Evolutionary conservation across 2,888 invertebrate genomes (phyloP), one percentile per base, ranked within the genome.

Genomic region (Caenorhabditis zanzibari): DNA sequence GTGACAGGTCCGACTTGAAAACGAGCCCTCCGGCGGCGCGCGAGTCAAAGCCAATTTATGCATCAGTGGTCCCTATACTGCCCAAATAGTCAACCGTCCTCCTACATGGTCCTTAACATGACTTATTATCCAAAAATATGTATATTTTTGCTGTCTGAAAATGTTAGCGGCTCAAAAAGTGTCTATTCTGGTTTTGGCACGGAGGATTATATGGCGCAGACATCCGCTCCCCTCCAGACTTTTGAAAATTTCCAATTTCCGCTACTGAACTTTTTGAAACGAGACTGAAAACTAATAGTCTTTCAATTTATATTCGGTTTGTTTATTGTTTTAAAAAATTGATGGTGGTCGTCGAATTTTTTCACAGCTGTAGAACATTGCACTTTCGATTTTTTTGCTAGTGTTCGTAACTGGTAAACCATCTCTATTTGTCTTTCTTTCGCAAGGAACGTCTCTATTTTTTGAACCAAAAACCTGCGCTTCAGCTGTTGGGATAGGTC

Each of bases 11-110:
- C 68, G 49, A 26, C 74, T 75, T 52, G 69, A 63, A 69, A 77
- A 63, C 47, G 77, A 79, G 68, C 73, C 81, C 81, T 81, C 61
- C 68, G 81, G 81, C 81, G 81, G 81, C 74, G 44, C 59, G 66
- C 74, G 49, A 74, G 74, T 81, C 81, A 69, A 68, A 69, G 75
- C 81, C 81, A 81, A 81, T 81, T 81, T 81, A 81, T 81, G 81
- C 81, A 75, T 81, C 81, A 81, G 69, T 81, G 81, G 75, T 75
- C 71, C 79, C 68, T 44, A 52, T 28, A 35, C 26, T 41, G 26
- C 49, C 28, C 24, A 19, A n/a, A 16, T 22, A 16, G 19, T 22
- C 74, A 35, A 22, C 47, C 44, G 22, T 54, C 41, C 44, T 56
- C 54, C 28, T 35, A 22, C 52, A 14, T 22, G 63, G 44, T 58